Evolutionary conservation across 2,113 vertebrate species (phyloP), one percentile per base, ranked within the genome.

Genomic region (Scolopax mira): DNA sequence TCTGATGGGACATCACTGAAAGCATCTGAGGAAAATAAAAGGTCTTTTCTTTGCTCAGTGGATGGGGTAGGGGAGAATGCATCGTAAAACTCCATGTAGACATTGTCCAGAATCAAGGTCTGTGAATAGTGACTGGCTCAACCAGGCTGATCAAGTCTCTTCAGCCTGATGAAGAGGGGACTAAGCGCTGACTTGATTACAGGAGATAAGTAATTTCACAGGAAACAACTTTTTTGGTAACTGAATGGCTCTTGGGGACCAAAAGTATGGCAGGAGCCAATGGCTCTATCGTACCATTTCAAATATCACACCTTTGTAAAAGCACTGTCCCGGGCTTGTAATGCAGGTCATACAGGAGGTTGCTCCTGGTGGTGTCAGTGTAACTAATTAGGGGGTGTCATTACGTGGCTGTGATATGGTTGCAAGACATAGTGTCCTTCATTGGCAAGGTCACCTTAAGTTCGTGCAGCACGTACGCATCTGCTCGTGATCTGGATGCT

Each of bases 391-490:
- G 46, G 62, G 49, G 18, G 33, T 23, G 48, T 31, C 30, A 49
- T 15, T 52, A 25, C 0, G 1, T 54, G 88, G 69, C 85, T 66
- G 22, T n/a, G 31, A 7, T 6, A 39, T 41, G 41, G 46, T 23
- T 18, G 11, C 58, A 83, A 33, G 33, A 24, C 54, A 67, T 8
- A 7, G 4, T 8, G 4, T 19, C 15, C 23, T 74, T 39, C 4
- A 4, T 7, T 15, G 10, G 16, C 19, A 52, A 42, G 72, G 72
- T 60, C 55, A 51, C 28, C 18, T 70, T 27, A 23, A 65, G 48
- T 30, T 61, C 25, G 16, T 0, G 3, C n/a, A 62, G 55, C 49
- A 48, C 0, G 0, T n/a, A 39, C 57, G 71, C 44, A 22, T 62
- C 42, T 41, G 42, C 57, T 54, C 3, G 1, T 3, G 17, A n/a